Evolutionary conservation across 2,888 invertebrate species (phyloP).

Genomic region (Eilema sororculum): DNA sequence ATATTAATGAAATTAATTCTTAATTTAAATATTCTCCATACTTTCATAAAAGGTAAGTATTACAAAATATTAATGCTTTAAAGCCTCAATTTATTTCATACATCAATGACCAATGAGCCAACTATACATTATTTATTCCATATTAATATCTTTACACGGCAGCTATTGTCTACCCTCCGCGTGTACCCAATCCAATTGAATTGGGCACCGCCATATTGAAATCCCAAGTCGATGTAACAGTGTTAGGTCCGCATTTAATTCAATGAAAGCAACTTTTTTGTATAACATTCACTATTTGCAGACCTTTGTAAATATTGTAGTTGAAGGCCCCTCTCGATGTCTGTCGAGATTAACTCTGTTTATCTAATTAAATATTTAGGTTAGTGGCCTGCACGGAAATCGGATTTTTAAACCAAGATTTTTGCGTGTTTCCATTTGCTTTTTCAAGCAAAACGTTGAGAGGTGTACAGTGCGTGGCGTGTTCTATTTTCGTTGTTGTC

Average conservation of each 20-base stretch:
- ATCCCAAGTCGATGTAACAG: slow-evolving; percentile 44
- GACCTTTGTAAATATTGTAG: slow-evolving; percentile 67
- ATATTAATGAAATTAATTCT: too few species aligned
- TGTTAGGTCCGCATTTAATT: slow-evolving; percentile 48
- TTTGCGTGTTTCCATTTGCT: slow-evolving; percentile 27
- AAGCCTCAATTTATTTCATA: neutral
- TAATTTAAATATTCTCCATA: too few species aligned
- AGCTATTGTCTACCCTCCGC: slow-evolving; percentile 5
- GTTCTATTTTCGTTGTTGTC: slow-evolving; percentile 32
- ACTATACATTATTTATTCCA: neutral
- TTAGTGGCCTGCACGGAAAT: slow-evolving; percentile 42
- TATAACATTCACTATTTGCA: slow-evolving; percentile 47
- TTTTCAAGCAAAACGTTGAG: slow-evolving; percentile 30
- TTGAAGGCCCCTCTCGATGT: slow-evolving; percentile 53
- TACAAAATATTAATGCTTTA: neutral
- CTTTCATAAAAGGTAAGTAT: neutral
- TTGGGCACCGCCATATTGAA: slow-evolving; percentile 29
- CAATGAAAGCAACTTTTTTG: slow-evolving; percentile 48
- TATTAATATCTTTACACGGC: slow-evolving; percentile 15
- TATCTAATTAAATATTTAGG: slow-evolving; percentile 64
- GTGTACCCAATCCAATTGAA: slow-evolving; percentile 33
- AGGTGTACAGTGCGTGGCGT: slow-evolving; percentile 21
- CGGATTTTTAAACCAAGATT: slow-evolving; percentile 34
- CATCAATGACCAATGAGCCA: neutral
- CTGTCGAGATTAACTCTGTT: slow-evolving; percentile 62